Evolutionary conservation across 92 coral and sea anemone genomes (phyloP).

Genomic region (Phenganax stokvisi): DNA sequence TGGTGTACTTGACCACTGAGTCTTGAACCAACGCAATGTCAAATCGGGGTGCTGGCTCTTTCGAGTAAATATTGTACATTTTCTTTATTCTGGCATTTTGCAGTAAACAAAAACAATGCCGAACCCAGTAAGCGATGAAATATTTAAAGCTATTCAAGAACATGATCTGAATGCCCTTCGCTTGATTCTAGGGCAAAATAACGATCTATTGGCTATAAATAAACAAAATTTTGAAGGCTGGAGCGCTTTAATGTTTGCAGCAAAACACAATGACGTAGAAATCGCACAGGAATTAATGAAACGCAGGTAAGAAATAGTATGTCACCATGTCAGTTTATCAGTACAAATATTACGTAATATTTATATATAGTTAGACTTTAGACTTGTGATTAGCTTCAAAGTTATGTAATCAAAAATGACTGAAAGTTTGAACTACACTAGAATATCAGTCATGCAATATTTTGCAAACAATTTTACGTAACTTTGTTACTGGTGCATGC

Average conservation of each 20-base stretch:
- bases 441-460: too few species aligned
- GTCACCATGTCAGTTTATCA: not conserved
- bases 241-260: slow-evolving; percentile 37
- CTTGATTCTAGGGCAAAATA: slow-evolving; percentile 3
- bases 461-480: too few species aligned
- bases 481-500: slow-evolving; percentile 22
- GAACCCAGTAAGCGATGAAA: not conserved
- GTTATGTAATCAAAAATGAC: too few species aligned
- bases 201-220: not conserved
- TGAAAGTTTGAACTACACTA: too few species aligned
- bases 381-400: too few species aligned
- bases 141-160: slow-evolving; percentile 9
- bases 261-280: slow-evolving; percentile 29
- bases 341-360: too few species aligned
- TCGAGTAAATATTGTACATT: not conserved
- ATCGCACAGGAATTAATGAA: slow-evolving; percentile 5
- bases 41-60: too few species aligned
- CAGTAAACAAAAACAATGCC: not conserved
- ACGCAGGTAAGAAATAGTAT: slow-evolving; percentile 14
- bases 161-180: not conserved
- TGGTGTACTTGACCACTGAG: too few species aligned
- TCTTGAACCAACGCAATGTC: too few species aligned
- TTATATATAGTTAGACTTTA: too few species aligned
- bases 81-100: not conserved
- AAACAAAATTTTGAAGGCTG: slow-evolving; percentile 25